Base-by-base conservation (phyloP, 2,888 invertebrate genomes). In the Andrena dorsata region DNA sequence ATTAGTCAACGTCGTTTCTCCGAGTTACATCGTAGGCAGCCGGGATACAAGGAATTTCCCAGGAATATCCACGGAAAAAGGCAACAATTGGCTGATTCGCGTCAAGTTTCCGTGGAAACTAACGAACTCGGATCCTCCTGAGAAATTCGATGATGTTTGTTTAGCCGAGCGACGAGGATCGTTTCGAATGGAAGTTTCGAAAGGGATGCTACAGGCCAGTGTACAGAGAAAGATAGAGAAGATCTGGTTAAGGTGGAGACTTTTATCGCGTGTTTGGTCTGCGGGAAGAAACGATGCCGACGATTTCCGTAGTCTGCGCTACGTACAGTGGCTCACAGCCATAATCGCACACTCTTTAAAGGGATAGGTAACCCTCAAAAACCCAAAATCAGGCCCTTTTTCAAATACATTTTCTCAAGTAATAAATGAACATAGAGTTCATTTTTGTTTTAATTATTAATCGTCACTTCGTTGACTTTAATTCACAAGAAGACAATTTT, bases 251-350 rank as follows among this genome's bases (percentile, higher is more conserved):
- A 41, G 16, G 41, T 16, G 1, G 16, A 41, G 41, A 41, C 3
- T 41, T 41, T 41, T 41, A 41, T 41, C 16, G 41, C 41, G 41
- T 5, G 41, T 41, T 41, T 41, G 41, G n/a, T 2, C 10, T 16
- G 6, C 35, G 41, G 16, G 7, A 8, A n/a, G 53, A 63, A 49
- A n/a, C 47, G 60, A 53, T 49, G 26, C 20, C 63, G 51, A n/a
- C 63, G 64, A 56, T 80, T 66, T 30, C 66, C 58, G 75, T 70
- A 71, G 73, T 61, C 77, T 73, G 58, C 76, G 80, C 71, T 71
- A 85, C 77, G 72, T 88, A 77, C 69, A 73, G 65, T 80, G 82
- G 83, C 86, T 89, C 89, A 90, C 87, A 87, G 88, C 64, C 78
- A 76, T 75, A 80, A 79, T 83, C 85, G 35, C 2, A 35, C 2